Evolutionary conservation across 2,113 vertebrate genomes (phyloP).

Genomic region (Otis tarda): DNA sequence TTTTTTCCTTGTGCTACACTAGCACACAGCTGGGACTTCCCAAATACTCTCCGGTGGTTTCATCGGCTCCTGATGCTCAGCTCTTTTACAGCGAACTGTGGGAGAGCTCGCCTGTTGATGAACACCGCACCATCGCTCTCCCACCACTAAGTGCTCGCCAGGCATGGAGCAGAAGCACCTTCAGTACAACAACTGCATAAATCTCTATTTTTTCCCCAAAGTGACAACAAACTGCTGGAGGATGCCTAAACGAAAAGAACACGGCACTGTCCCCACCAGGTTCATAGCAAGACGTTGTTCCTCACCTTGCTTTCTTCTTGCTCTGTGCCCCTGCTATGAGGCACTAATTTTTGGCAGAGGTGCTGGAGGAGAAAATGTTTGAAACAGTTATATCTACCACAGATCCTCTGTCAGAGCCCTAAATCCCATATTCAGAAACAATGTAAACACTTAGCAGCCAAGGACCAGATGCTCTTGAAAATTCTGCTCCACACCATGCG

Average conservation of each 20-base stretch:
- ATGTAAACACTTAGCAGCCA: conserved; percentile 17
- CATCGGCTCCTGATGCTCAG: neutral
- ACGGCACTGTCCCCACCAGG: neutral
- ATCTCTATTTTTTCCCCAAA: neutral
- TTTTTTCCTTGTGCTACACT: neutral
- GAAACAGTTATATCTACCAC: conserved; percentile 1
- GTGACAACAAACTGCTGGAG: neutral
- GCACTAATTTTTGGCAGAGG: neutral
- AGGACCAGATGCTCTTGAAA: conserved; percentile 27
- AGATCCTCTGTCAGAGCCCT: neutral
- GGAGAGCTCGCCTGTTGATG: neutral
- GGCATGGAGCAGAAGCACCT: neutral
- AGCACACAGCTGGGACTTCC: neutral
- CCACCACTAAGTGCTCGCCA: neutral
- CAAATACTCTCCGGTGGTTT: neutral
- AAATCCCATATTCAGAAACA: conserved; percentile 21
- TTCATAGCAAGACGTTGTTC: neutral
- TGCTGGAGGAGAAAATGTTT: neutral
- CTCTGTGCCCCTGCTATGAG: accelerated
- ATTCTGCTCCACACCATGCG: neutral
- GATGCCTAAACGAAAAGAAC: neutral
- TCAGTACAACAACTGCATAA: neutral
- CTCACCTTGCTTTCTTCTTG: neutral
- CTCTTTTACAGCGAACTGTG: neutral
- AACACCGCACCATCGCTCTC: neutral